phyloP scores from a whole-genome alignment of 2,113 vertebrate genomes.

The Odontophorus gujanensis region DNA sequence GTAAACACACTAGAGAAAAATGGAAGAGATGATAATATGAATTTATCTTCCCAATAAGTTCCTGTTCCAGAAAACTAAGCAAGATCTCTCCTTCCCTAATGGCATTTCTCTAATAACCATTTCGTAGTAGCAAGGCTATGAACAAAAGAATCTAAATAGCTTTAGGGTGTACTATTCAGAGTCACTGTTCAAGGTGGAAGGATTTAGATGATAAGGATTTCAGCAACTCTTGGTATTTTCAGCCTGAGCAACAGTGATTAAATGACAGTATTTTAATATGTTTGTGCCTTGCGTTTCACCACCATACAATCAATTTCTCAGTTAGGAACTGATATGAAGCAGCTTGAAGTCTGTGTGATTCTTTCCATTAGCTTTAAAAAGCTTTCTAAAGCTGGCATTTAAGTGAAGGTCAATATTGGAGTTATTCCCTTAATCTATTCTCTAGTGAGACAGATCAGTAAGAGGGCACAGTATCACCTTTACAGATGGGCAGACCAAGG shows the following conservation, averaged over 20 bases:
- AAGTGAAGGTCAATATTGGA: background rate
- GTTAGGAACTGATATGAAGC: background rate
- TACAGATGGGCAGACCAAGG: background rate
- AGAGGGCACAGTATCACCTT: background rate
- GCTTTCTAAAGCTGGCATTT: background rate
- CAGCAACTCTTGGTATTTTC: conserved; percentile 4
- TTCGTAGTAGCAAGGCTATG: conserved; percentile 21
- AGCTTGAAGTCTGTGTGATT: background rate
- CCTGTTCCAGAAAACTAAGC: conserved; percentile 47
- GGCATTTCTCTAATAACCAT: conserved; percentile 34
- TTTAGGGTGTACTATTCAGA: conserved; percentile 1
- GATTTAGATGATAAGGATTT: background rate
- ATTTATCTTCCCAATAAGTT: conserved; percentile 57
- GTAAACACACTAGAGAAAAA: conserved; percentile 28
- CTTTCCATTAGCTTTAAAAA: background rate
- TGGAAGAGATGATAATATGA: conserved; percentile 9
- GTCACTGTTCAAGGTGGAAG: conserved; percentile 19
- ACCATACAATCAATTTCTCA: background rate
- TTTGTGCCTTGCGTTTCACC: background rate
- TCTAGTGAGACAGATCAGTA: background rate
- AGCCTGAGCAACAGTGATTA: conserved; percentile 15
- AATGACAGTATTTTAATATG: background rate
- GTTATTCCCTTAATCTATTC: background rate
- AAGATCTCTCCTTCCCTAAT: conserved; percentile 26
- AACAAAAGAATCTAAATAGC: conserved; percentile 37